Evolutionary conservation across 2,797 vertebrate species (phyloP).

Genomic region (Artibeus lituratus): DNA sequence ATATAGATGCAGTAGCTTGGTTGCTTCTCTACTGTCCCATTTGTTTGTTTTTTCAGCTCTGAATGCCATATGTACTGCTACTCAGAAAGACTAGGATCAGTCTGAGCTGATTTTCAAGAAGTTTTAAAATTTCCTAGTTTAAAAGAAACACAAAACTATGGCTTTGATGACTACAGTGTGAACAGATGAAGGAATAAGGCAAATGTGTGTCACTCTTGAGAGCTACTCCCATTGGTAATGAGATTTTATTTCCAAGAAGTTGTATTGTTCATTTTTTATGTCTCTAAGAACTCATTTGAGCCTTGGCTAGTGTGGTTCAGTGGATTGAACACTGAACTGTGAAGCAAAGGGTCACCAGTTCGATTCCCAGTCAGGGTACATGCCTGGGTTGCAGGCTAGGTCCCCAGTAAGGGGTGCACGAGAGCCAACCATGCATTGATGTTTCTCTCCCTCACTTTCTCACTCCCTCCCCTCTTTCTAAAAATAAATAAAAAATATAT

Average conservation of each 20-base stretch:
- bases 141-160: background rate
- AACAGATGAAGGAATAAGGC: background rate
- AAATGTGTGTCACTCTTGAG: background rate
- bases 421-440: too few relatives aligned
- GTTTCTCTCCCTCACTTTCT: too few relatives aligned
- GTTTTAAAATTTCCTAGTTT: background rate
- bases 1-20: background rate
- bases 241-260: background rate
- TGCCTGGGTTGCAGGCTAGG: too few relatives aligned
- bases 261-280: background rate
- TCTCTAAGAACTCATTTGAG: background rate
- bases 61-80: background rate
- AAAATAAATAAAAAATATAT: too few relatives aligned
- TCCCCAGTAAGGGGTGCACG: too few relatives aligned
- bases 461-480: too few relatives aligned
- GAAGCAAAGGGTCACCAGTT: too few relatives aligned
- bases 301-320: too few relatives aligned
- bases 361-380: too few relatives aligned
- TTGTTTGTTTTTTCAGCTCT: background rate
- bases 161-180: background rate
- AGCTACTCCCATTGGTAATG: background rate
- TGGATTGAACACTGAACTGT: too few relatives aligned
- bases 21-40: background rate
- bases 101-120: slow-evolving; percentile 15
- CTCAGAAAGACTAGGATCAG: background rate